These are phyloP conservation scores for Clarias batrachus DNA, from an alignment of 2,113 vertebrate genomes.

Conservation along the genomic window DNA sequence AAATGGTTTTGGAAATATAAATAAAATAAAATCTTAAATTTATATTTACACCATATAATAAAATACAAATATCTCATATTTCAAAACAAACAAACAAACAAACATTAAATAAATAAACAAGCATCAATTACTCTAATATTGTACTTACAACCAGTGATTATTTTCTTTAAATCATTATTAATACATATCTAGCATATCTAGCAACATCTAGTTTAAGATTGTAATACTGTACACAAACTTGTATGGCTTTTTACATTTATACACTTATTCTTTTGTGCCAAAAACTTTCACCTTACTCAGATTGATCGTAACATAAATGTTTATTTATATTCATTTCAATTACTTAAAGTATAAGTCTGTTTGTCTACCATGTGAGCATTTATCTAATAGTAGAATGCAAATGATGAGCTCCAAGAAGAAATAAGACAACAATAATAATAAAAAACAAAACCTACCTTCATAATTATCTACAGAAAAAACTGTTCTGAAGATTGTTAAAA, in stretches of 20 bases:
- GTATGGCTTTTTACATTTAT: background rate
- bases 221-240: background rate
- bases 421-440: background rate
- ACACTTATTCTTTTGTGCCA: background rate
- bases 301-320: background rate
- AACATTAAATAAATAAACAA: background rate
- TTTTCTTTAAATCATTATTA: background rate
- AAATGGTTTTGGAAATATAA: background rate
- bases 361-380: background rate
- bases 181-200: background rate
- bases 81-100: background rate
- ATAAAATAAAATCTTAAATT: background rate
- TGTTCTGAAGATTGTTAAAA: background rate
- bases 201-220: background rate
- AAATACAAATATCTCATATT: background rate
- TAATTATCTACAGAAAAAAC: background rate
- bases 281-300: background rate
- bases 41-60: background rate
- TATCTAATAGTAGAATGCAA: background rate
- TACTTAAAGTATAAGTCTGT: background rate
- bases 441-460: conserved; percentile 35
- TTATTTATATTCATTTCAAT: background rate
- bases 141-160: background rate
- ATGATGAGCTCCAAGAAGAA: background rate
- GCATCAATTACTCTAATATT: background rate